Evolutionary conservation across 2,113 vertebrate species (phyloP).

Genomic region (Pelvicachromis taeniatus): DNA sequence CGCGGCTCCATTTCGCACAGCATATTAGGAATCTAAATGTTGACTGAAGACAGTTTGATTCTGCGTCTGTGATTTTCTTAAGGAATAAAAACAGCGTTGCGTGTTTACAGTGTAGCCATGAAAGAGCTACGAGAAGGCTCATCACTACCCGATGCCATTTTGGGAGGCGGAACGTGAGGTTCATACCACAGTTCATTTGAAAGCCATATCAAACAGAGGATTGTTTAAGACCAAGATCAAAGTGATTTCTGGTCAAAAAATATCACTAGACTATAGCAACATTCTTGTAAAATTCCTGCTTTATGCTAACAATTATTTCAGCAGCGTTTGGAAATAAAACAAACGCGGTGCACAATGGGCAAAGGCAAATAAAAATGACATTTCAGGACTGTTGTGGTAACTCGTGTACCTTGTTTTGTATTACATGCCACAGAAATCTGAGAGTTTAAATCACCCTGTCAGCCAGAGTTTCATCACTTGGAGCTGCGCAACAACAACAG

Average conservation of each 20-base stretch:
- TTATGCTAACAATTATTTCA: slow-evolving; percentile 34
- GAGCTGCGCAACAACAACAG: neutral
- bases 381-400: neutral
- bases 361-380: neutral
- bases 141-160: slow-evolving; percentile 52
- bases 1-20: slow-evolving; percentile 50
- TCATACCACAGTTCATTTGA: slow-evolving; percentile 52
- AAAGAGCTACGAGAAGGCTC: slow-evolving; percentile 60
- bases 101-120: slow-evolving; percentile 61
- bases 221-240: slow-evolving; percentile 48
- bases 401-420: neutral
- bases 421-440: neutral
- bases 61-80: slow-evolving; percentile 67
- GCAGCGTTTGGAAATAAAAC: slow-evolving; percentile 32
- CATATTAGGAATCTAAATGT: slow-evolving; percentile 73
- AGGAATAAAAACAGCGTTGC: slow-evolving; percentile 56
- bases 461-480: neutral
- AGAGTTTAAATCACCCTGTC: neutral
- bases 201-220: slow-evolving; percentile 56
- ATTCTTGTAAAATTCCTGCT: slow-evolving; percentile 41
- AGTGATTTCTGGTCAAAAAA: slow-evolving; percentile 37
- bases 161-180: slow-evolving; percentile 42
- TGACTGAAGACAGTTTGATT: slow-evolving; percentile 72
- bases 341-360: neutral
- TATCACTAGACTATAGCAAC: slow-evolving; percentile 26